phyloP scores from a whole-genome alignment of 2,888 invertebrate species.

The Mesoligia furuncula region DNA sequence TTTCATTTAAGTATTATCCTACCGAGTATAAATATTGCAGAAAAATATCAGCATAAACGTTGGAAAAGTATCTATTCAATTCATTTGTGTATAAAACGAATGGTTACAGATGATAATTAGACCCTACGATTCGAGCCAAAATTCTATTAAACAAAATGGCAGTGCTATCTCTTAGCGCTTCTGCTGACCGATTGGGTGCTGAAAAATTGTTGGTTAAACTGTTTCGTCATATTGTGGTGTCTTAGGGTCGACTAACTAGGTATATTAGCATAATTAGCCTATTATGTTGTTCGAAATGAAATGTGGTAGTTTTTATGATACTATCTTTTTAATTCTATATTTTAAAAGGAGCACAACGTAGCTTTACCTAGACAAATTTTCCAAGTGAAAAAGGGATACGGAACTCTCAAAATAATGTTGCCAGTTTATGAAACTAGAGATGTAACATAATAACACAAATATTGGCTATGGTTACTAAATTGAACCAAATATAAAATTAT shows the following conservation, averaged over 20 bases:
- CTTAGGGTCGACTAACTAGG: background rate
- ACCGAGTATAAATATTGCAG: constrained; percentile 61
- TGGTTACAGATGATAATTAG: constrained; percentile 50
- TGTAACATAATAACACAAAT: no score
- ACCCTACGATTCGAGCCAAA: constrained; percentile 50
- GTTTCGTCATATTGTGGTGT: background rate
- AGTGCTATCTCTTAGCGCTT: background rate
- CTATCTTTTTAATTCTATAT: no score
- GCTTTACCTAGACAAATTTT: no score
- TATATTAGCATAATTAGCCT: no score
- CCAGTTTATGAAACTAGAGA: no score
- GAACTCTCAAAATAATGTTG: no score
- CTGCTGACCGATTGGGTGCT: background rate
- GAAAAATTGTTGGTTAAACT: background rate
- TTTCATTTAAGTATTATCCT: constrained; percentile 64
- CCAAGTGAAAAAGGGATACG: no score
- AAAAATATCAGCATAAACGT: constrained; percentile 68
- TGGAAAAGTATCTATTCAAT: constrained; percentile 73
- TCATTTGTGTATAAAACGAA: constrained; percentile 74
- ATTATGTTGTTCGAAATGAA: background rate
- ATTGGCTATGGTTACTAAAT: no score
- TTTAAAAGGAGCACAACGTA: no score
- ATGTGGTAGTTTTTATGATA: no score
- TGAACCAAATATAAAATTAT: no score
- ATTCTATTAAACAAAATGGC: background rate